Evolutionary conservation across 1,140 invertebrate genomes (phyloP).

Genomic region (Dolichoris vasculosae): DNA sequence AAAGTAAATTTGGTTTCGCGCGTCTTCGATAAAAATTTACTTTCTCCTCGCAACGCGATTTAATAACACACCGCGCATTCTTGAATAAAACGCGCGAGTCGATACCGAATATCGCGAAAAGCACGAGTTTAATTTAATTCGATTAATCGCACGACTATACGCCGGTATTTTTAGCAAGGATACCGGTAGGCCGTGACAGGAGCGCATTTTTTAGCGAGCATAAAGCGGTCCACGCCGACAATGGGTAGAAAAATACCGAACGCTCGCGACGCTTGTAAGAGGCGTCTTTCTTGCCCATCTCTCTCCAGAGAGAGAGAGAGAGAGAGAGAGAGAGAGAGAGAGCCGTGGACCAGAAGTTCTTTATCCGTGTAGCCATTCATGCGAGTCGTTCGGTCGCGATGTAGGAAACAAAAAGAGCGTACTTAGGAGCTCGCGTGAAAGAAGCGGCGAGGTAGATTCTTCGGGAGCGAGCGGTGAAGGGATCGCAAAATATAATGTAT

Average conservation of each 20-base stretch:
- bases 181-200: too few relatives aligned
- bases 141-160: too few relatives aligned
- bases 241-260: background rate
- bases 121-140: too few relatives aligned
- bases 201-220: background rate
- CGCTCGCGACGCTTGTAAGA: background rate
- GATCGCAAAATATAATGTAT: constrained; percentile 21
- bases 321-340: too few relatives aligned
- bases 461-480: background rate
- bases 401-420: constrained; percentile 5
- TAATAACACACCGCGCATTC: too few relatives aligned
- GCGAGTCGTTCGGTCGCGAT: background rate
- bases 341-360: background rate
- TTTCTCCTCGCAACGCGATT: too few relatives aligned
- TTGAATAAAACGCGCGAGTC: too few relatives aligned
- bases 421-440: background rate
- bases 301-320: too few relatives aligned
- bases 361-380: background rate
- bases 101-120: too few relatives aligned
- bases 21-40: too few relatives aligned
- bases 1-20: too few relatives aligned
- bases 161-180: too few relatives aligned
- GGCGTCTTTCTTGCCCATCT: background rate
- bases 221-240: background rate
- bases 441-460: background rate